phyloP scores from a whole-genome alignment of 2,888 invertebrate genomes.

The Empis livida region DNA sequence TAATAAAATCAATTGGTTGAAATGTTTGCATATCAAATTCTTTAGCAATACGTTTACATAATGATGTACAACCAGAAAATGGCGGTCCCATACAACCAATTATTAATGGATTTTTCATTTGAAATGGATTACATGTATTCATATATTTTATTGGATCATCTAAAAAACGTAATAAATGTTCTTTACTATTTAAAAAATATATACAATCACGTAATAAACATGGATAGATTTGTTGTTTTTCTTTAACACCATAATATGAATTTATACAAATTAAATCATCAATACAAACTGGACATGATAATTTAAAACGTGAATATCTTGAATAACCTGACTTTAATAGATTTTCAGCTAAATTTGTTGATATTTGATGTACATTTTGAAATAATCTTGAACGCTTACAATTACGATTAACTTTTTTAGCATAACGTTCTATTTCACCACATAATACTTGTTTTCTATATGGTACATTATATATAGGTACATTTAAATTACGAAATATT shows the following conservation, averaged over 20 bases:
- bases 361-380: constrained; percentile 43
- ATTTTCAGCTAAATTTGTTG: constrained; percentile 41
- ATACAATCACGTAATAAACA: constrained; percentile 45
- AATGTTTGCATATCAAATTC: constrained; percentile 33
- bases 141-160: constrained; percentile 45
- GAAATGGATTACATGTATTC: constrained; percentile 31
- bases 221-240: constrained; percentile 36
- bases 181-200: constrained; percentile 43
- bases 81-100: constrained; percentile 48
- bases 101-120: constrained; percentile 40
- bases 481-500: constrained; percentile 2
- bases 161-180: constrained; percentile 39
- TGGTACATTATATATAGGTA: constrained; percentile 8
- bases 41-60: constrained; percentile 41
- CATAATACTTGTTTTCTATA: constrained; percentile 3
- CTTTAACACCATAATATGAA: constrained; percentile 2
- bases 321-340: constrained; percentile 45
- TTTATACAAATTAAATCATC: constrained; percentile 23
- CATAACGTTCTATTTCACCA: neutral
- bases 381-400: constrained; percentile 25
- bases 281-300: constrained; percentile 51
- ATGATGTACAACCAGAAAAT: constrained; percentile 46
- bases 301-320: constrained; percentile 48
- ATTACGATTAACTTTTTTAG: constrained; percentile 6
- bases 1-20: neutral